phyloP scores from a whole-genome alignment of 2,113 vertebrate species.

The Aix galericulata region DNA sequence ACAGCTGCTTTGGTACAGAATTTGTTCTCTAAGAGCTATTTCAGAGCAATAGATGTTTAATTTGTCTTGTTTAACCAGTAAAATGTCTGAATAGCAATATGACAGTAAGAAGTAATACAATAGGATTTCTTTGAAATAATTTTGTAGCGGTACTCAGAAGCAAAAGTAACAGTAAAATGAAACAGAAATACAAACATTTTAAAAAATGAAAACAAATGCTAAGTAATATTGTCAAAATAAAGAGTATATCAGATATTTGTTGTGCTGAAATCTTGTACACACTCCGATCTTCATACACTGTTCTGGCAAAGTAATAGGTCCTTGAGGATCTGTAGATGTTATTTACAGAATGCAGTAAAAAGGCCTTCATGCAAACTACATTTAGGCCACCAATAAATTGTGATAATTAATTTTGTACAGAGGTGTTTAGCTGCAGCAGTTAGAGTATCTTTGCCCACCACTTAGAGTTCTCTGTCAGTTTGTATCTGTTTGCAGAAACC shows the following conservation, averaged over 20 bases:
- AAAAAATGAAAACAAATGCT: not conserved
- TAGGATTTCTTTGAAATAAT: not conserved
- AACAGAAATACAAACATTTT: not conserved
- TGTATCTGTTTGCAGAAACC: not conserved
- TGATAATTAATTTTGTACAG: not conserved
- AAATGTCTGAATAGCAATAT: not conserved
- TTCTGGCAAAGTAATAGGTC: not conserved
- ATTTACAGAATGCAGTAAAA: not conserved
- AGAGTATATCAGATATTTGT: not conserved
- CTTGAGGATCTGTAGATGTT: not conserved
- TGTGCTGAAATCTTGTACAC: not conserved
- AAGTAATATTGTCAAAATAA: not conserved
- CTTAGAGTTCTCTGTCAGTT: not conserved
- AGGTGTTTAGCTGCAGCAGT: not conserved
- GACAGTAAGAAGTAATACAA: not conserved
- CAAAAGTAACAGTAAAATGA: not conserved
- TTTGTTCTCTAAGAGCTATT: not conserved
- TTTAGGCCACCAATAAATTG: not conserved
- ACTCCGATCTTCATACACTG: not conserved
- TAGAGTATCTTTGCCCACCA: not conserved
- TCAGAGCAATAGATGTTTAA: not conserved
- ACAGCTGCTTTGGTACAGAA: not conserved
- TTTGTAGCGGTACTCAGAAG: not conserved
- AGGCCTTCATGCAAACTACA: not conserved
- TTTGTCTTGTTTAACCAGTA: not conserved